A percentile compares a stretch with the other conserved stretches of the same genome.
These are phyloP conservation scores for Mareca strepera DNA, from an alignment of 2,797 vertebrate genomes.

Conservation along the genomic window DNA sequence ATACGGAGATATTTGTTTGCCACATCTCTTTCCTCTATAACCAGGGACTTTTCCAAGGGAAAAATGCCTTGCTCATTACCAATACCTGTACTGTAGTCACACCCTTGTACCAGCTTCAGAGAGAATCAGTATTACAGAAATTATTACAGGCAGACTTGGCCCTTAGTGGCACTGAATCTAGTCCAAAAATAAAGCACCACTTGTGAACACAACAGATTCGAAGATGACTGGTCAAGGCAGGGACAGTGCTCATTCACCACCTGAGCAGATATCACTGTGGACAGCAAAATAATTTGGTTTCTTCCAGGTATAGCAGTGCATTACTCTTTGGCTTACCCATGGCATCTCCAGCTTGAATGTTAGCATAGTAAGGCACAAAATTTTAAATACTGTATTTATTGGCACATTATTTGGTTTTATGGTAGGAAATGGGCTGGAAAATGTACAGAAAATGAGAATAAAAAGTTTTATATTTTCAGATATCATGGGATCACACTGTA, in stretches of 20 bases:
- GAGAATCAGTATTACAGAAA: background rate
- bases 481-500: background rate
- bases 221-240: background rate
- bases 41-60: background rate
- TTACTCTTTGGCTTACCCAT: background rate
- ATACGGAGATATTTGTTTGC: background rate
- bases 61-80: background rate
- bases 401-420: background rate
- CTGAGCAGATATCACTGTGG: background rate
- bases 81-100: background rate
- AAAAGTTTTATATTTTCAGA: background rate
- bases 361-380: background rate
- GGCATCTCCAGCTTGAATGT: background rate
- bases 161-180: background rate
- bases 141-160: background rate
- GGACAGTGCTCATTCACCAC: no score
- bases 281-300: background rate
- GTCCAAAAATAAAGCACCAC: background rate
- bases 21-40: background rate
- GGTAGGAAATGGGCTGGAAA: constrained; percentile 21
- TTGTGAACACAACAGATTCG: fast-evolving
- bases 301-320: background rate
- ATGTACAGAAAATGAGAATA: background rate
- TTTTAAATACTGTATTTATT: constrained; percentile 27
- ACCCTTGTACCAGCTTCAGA: background rate